Evolutionary conservation across 2,888 invertebrate species (phyloP), one percentile per base, ranked within the genome.

Genomic region (Cordilura impudica): DNA sequence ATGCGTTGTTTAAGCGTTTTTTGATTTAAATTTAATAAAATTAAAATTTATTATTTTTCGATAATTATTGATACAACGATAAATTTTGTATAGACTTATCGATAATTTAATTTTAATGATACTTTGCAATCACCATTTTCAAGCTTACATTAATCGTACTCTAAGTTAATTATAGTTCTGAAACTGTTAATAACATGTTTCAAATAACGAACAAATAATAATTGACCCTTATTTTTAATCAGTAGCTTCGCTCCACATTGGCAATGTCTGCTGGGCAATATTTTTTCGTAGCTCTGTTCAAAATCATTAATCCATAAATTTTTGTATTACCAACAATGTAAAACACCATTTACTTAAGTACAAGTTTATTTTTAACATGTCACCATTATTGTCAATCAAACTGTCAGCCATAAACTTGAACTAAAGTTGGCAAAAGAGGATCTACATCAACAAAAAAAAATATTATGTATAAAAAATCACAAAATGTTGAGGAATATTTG

Each of bases 311-410:
- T 76, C 75, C 69, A 69, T 63, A 56, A 75, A 56, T 70, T 29
- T 70, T 76, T 63, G 16, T 51, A 23, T 7, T 23, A 35, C 45
- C 3, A 54, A 49, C 69, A 75, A 39, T 70, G 67, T 70, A 56
- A 75, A 70, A 75, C 69, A 75, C 61, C 49, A 70, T 43, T 63
- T 58, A 75, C n/a, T 70, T 63, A 43, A 39, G 47, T 61, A 56
- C 56, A 56, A 63, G 56, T 69, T 69, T 69, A 75, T 65, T 63
- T 76, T 39, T 65, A 76, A 76, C 56, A 21, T 70, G 78, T 70
- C 78, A 74, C 61, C 74, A 79, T 79, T 71, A 71, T 75, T 74
- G 71, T 75, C 75, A 79, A 79, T 79, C 79, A 79, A 79, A 61
- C 70, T 75, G 75, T 75, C 79, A 61, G 66, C 75, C 60, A 79